These are phyloP conservation scores for Sycophila texana DNA, from an alignment of 2,888 invertebrate genomes.

Conservation along the genomic window DNA sequence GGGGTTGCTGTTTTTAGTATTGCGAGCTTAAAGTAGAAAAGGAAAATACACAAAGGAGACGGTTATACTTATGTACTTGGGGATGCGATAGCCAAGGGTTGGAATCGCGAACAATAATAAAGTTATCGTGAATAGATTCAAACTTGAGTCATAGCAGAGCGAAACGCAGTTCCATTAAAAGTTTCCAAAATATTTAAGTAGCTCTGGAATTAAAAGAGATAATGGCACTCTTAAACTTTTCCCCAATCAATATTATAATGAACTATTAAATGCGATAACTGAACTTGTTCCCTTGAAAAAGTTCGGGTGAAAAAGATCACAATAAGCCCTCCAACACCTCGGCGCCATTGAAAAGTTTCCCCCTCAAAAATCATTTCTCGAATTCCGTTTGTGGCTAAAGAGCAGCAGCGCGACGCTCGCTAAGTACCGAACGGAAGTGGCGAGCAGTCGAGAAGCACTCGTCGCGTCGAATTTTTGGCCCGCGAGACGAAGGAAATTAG, in stretches of 20 bases:
- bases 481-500: constrained; percentile 51
- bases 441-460: too few relatives aligned
- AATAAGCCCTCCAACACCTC: background rate
- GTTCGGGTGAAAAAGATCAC: background rate
- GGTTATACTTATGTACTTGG: too few relatives aligned
- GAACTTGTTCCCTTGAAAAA: background rate
- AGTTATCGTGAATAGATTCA: background rate
- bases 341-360: background rate
- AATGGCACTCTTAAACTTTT: background rate
- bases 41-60: too few relatives aligned
- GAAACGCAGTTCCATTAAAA: constrained; percentile 9
- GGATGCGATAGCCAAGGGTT: too few relatives aligned
- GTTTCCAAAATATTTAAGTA: constrained; percentile 11
- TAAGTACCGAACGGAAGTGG: too few relatives aligned
- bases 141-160: background rate
- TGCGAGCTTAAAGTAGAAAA: too few relatives aligned
- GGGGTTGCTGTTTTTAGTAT: too few relatives aligned
- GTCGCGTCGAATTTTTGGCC: background rate
- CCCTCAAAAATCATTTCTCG: background rate
- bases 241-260: background rate
- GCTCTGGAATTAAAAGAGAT: constrained; percentile 1
- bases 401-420: too few relatives aligned
- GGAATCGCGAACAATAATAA: background rate
- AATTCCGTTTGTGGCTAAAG: background rate
- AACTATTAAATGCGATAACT: background rate